Percentiles rank a stretch among this genome's conserved stretches.
Conservation (phyloP, 1,140 invertebrate genomes). For the Eueides isabella region DNA sequence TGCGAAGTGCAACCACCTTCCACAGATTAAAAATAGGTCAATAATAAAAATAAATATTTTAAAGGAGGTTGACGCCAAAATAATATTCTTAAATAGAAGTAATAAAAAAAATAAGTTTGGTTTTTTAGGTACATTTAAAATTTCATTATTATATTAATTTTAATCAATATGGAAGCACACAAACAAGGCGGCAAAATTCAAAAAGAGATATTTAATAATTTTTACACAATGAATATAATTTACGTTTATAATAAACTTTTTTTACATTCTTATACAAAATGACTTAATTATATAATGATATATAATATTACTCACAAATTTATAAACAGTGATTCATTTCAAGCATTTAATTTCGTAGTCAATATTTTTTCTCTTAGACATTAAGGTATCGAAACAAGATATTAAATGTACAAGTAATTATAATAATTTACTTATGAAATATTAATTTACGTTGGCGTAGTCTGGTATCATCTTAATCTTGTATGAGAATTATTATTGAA, state of each 20-base stretch:
- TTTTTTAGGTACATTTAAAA: too few relatives aligned
- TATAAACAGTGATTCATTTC: not conserved
- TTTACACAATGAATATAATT: too few relatives aligned
- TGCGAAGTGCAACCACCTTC: not conserved
- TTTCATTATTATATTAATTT: too few relatives aligned
- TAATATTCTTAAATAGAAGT: too few relatives aligned
- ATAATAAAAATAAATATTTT: not conserved
- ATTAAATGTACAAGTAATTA: conserved; percentile 50
- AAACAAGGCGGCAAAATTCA: not conserved
- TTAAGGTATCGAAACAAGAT: conserved; percentile 25
- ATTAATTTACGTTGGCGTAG: conserved; percentile 62
- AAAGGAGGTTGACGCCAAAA: not conserved
- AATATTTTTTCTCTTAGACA: conserved; percentile 28
- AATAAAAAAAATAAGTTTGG: too few relatives aligned
- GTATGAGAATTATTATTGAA: conserved; percentile 69
- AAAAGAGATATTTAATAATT: not conserved
- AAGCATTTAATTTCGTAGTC: not conserved
- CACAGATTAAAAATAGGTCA: conserved; percentile 20
- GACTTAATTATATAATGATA: not conserved
- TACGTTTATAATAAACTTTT: too few relatives aligned
- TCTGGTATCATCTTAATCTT: conserved; percentile 43
- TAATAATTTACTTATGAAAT: conserved; percentile 60
- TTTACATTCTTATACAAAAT: not conserved
- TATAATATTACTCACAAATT: not conserved
- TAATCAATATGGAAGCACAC: too few relatives aligned